Evolutionary conservation across 1,140 invertebrate species (phyloP).

Genomic region (Ooceraea biroi): DNA sequence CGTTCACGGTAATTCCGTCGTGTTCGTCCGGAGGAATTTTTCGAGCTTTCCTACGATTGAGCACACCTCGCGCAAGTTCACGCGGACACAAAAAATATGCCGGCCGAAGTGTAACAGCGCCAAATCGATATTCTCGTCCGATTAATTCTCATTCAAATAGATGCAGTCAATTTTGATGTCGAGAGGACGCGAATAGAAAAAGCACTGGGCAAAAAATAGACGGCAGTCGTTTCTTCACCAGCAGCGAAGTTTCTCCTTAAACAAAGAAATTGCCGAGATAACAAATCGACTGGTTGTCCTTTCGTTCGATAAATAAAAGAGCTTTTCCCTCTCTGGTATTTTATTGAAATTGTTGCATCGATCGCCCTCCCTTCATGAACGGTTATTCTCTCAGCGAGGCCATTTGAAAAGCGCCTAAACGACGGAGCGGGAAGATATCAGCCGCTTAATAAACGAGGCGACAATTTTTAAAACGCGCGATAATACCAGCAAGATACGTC

Average conservation of each 20-base stretch:
- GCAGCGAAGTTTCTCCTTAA: too few species aligned
- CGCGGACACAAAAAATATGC: not conserved
- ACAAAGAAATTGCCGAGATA: too few species aligned
- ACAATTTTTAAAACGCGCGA: constrained; percentile 59
- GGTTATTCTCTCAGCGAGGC: not conserved
- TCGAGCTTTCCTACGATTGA: too few species aligned
- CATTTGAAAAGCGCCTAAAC: constrained; percentile 3
- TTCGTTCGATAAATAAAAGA: too few species aligned
- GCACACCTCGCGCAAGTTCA: too few species aligned
- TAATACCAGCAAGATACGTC: constrained; percentile 50
- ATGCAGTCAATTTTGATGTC: not conserved
- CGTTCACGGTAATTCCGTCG: too few species aligned
- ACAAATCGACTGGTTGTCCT: too few species aligned
- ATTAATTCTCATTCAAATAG: constrained; percentile 13
- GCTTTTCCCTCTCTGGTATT: too few species aligned
- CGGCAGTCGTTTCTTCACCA: too few species aligned
- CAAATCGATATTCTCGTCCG: not conserved
- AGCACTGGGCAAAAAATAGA: not conserved
- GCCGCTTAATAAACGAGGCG: constrained; percentile 40
- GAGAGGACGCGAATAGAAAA: not conserved
- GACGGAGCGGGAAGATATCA: constrained; percentile 10
- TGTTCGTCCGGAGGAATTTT: too few species aligned
- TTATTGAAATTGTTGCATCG: too few species aligned
- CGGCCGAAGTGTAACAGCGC: not conserved
- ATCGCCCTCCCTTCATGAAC: too few species aligned